phyloP scores from a whole-genome alignment of 1,140 invertebrate species.

The Dreissena polymorpha region DNA sequence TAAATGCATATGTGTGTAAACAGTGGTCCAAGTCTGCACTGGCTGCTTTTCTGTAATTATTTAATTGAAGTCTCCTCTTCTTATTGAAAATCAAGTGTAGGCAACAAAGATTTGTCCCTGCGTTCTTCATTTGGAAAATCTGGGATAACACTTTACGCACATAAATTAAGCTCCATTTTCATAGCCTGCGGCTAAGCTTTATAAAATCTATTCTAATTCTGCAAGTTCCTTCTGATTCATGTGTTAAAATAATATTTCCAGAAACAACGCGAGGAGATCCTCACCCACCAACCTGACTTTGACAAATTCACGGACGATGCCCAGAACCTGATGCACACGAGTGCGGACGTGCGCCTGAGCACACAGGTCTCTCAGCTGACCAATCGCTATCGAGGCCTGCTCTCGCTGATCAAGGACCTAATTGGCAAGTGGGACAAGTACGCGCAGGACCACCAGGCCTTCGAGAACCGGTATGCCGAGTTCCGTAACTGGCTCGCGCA shows the following conservation, averaged over 20 bases:
- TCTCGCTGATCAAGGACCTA: conserved; percentile 84
- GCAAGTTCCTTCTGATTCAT: no score
- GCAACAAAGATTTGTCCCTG: no score
- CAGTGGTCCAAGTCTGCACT: no score
- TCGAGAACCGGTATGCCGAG: conserved; percentile 88
- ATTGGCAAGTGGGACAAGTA: conserved; percentile 92
- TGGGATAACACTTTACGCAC: no score
- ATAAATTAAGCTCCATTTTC: no score
- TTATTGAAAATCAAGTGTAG: no score
- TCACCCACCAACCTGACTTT: conserved; percentile 82
- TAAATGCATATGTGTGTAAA: no score
- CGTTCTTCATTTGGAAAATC: no score
- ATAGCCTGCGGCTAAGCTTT: no score
- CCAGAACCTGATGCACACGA: conserved; percentile 91
- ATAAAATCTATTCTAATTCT: no score
- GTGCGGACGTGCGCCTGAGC: conserved; percentile 92
- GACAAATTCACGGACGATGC: conserved; percentile 94
- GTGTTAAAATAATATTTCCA: conserved; percentile 42
- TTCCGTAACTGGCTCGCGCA: conserved; percentile 88
- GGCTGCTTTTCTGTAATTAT: no score
- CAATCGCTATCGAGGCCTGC: conserved; percentile 90
- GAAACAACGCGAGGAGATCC: conserved; percentile 75
- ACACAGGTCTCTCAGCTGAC: conserved; percentile 93
- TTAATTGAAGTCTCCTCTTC: no score
- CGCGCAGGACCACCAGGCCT: conserved; percentile 91